Base-by-base conservation (phyloP, 2,888 invertebrate species). In the Rhamphomyia laevipes region DNA sequence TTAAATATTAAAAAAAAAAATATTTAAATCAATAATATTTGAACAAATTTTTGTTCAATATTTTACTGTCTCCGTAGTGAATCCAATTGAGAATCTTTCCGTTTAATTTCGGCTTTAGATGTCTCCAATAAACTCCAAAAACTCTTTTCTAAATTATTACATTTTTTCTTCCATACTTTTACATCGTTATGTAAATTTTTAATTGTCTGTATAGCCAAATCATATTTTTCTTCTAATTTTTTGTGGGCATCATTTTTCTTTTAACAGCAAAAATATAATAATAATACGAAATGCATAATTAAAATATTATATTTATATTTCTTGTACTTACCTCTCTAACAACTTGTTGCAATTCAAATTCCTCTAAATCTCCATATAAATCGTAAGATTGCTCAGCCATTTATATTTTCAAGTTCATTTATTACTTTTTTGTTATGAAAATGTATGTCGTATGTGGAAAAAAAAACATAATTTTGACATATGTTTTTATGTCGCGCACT, bases 101-200 rank as follows among this genome's bases (percentile, higher is more conserved):
- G 21, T 7, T 27, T 42, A 11, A 42, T 15, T 42, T 42, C 42
- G 3, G 23, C 23, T 12, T 27, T 21, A 27, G 23, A 21, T 15
- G 42, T 42, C 15, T 42, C 42, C 10, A 42, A 23, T 21, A 42
- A 21, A 42, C 42, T 42, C 42, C 42, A 42, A 17, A 42, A 42
- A 27, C 42, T 42, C 15, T 15, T 42, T 42, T 42, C 42, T 9
- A 27, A 27, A 13, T 42, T 42, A 15, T 27, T 9, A 27, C 21
- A 9, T 42, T 42, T 42, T 27, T 42, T 42, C 21, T 27, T 21
- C n/a, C 13, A 23, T 15, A 6, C 27, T 15, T 42, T 42, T 2
- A 15, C n/a, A 13, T 42, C 42, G 9, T 7, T 23, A 13, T 27
- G n/a, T 27, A 42, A 27, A 7, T 42, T 21, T 7, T 42, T 27